A percentile compares a stretch with the other conserved stretches of the same genome.
Conservation (phyloP, 2,888 invertebrate species). For the Hesperia comma region DNA sequence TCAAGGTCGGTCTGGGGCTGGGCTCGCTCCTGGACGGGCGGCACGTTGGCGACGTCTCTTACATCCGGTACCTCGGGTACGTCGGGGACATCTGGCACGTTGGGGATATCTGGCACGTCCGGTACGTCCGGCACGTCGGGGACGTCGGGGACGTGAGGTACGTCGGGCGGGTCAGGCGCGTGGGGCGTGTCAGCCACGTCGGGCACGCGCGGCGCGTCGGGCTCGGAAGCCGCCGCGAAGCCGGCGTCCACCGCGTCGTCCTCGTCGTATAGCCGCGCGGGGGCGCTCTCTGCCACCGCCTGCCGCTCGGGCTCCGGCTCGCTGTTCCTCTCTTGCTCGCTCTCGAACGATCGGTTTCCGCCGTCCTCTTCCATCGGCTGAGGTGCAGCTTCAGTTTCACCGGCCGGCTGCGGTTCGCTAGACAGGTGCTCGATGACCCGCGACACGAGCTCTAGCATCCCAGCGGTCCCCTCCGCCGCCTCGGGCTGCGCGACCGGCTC, state of each 20-base stretch:
- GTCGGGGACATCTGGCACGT: no score
- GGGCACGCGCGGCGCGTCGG: conserved; percentile 22
- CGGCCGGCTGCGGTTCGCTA: conserved; percentile 38
- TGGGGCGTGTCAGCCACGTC: no score
- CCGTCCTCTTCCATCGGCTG: conserved; percentile 8
- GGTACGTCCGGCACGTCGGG: no score
- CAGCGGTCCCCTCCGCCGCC: neutral
- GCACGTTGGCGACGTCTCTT: no score
- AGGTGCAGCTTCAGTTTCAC: neutral
- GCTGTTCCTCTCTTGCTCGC: neutral
- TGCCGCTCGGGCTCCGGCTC: no score
- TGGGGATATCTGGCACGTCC: no score
- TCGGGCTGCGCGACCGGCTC: conserved; percentile 44
- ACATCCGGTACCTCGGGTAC: conserved; percentile 7
- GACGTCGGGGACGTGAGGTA: no score
- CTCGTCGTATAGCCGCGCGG: conserved; percentile 57
- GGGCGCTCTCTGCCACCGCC: no score
- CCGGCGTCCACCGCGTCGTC: conserved; percentile 64
- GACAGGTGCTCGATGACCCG: conserved; percentile 26
- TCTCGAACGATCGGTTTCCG: conserved; percentile 3
- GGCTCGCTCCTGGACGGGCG: no score
- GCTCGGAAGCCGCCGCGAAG: conserved; percentile 51
- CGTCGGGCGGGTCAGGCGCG: no score
- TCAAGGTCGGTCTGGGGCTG: no score
- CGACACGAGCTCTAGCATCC: no score